phyloP scores from a whole-genome alignment of 1,140 invertebrate species.

The Drosophila willistoni region DNA sequence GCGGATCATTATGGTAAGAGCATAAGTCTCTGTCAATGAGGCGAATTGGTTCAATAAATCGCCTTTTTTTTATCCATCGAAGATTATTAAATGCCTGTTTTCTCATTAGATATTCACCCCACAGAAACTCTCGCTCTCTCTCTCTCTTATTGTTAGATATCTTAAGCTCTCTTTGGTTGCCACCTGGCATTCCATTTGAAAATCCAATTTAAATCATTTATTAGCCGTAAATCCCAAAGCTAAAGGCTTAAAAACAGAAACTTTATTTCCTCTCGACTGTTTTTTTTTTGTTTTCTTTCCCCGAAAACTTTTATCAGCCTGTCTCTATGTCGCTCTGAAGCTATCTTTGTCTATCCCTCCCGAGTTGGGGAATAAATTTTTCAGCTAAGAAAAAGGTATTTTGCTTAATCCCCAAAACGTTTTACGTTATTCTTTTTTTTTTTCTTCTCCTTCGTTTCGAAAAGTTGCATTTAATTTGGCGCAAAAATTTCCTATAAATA shows the following conservation, averaged over 20 bases:
- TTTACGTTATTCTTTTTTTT: neutral
- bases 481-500: constrained; percentile 67
- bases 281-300: constrained; percentile 11
- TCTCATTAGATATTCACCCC: neutral
- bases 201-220: constrained; percentile 53
- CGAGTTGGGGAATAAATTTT: constrained; percentile 63
- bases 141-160: neutral
- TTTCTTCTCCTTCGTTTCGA: constrained; percentile 26
- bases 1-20: no score
- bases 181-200: neutral
- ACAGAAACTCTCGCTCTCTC: neutral
- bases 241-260: constrained; percentile 42
- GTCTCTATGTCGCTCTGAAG: constrained; percentile 27
- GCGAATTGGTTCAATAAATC: no score
- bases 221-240: constrained; percentile 40
- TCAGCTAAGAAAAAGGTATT: constrained; percentile 38
- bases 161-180: constrained; percentile 8
- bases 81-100: neutral
- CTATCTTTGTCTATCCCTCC: constrained; percentile 20
- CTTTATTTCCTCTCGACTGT: constrained; percentile 38
- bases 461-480: constrained; percentile 52
- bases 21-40: no score
- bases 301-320: constrained; percentile 33
- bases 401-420: constrained; percentile 58
- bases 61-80: no score